Evolutionary conservation across 2,113 vertebrate genomes (phyloP).

Genomic region (Psephotus haematonotus): DNA sequence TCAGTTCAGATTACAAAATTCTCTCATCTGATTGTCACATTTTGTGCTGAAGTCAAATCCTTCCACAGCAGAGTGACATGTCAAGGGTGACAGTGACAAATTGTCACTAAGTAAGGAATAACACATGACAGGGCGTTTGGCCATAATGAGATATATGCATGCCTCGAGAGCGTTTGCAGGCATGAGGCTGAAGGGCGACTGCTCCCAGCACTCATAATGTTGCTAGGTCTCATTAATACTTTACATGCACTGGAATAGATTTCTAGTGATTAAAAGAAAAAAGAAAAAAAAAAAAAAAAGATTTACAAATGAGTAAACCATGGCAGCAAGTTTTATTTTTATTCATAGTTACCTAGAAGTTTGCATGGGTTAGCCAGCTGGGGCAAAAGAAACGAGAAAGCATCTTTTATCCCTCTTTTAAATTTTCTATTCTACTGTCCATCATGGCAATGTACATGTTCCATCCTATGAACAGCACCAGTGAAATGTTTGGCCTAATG

Average conservation of each 20-base stretch:
- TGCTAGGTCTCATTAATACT: slow-evolving; percentile 70
- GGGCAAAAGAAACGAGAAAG: background rate
- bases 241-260: slow-evolving; percentile 30
- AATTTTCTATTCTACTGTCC: slow-evolving; percentile 2
- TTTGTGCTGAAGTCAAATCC: slow-evolving; percentile 73
- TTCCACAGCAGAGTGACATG: slow-evolving; percentile 76
- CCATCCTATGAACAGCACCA: background rate
- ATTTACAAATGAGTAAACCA: slow-evolving; percentile 49
- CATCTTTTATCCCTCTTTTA: background rate
- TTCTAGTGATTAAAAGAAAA: slow-evolving; percentile 49
- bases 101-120: slow-evolving; percentile 84
- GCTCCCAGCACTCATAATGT: slow-evolving; percentile 52
- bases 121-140: slow-evolving; percentile 75
- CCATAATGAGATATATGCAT: slow-evolving; percentile 76
- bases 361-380: background rate
- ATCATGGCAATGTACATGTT: background rate
- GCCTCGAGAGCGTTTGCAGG: slow-evolving; percentile 62
- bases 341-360: background rate
- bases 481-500: slow-evolving; percentile 38
- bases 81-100: slow-evolving; percentile 86
- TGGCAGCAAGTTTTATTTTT: background rate
- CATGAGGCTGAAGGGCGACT: slow-evolving; percentile 56
- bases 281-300: slow-evolving; percentile 49
- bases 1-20: slow-evolving; percentile 77
- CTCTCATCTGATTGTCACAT: slow-evolving; percentile 75